Base-by-base conservation (phyloP, 2,797 vertebrate species). In the Furcifer pardalis region DNA sequence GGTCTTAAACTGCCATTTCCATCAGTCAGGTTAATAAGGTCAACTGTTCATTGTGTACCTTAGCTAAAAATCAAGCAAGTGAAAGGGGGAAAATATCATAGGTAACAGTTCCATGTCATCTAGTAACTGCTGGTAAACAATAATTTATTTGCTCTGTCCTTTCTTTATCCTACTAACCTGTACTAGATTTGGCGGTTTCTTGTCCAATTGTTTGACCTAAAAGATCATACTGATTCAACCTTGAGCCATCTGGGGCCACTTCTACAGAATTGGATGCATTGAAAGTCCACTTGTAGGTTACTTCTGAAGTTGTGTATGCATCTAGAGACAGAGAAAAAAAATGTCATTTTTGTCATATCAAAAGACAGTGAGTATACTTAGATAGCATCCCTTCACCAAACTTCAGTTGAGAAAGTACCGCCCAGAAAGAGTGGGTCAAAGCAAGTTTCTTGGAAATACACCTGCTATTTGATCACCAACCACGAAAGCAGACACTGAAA, bases 141-240 rank as follows among this genome's bases (percentile, higher is more conserved):
- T 2, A 0, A 52, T 88, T 91, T 85, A 35, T 12, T 79, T 81
- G 15, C 72, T 69, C 80, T 2, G 49, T 0, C 10, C 40, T 8
- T 82, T 25, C 5, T 68, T 76, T 44, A 9, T 19, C 21, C 93
- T 92, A 93, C 97, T 95, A 92, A 98, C 98, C 98, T 93, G 98
- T 99, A 91, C 97, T 99, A 83, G 98, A 99, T 91, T 98, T 97
- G 85, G 98, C 97, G 60, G 97, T 98, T 92, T 98, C 97, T 83
- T 97, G 97, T 77, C 97, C 98, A 89, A 98, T 97, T 32, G 97
- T 97, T 84, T 98, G 98, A 23, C 98, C 98, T 87, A 98, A 93
- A 74, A 99, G 94, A 93, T 98, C 98, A 71, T 99, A 99, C 62
- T 99, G 98, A 93, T 99, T 99, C 84, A 99, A 93, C 85, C 98